phyloP scores from a whole-genome alignment of 2,797 vertebrate species.

The Tamandua tetradactyla region DNA sequence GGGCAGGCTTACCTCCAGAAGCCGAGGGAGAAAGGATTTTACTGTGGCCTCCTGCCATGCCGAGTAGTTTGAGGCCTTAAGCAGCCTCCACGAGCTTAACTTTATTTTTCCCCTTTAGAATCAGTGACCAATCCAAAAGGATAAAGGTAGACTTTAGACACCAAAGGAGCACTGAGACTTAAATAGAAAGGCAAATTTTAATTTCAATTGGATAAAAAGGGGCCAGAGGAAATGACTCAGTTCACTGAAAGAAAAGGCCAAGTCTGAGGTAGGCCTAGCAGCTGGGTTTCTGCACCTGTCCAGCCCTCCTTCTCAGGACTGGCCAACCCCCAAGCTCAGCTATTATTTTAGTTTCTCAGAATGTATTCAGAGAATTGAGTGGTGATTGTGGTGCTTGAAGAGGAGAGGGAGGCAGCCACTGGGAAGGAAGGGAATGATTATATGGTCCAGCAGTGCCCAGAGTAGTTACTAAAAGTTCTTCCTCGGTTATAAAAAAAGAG shows the following conservation, averaged over 20 bases:
- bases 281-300: conserved; percentile 75
- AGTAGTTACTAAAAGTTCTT: neutral
- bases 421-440: neutral
- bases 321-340: neutral
- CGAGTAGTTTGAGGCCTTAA: conserved; percentile 29
- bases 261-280: conserved; percentile 73
- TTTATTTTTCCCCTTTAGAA: conserved; percentile 74
- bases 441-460: neutral
- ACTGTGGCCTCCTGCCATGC: conserved; percentile 65
- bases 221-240: conserved; percentile 79
- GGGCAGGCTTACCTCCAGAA: conserved; percentile 60
- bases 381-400: neutral
- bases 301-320: conserved; percentile 46
- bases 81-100: conserved; percentile 70
- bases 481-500: neutral
- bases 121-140: conserved; percentile 67
- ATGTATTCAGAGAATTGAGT: neutral
- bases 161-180: conserved; percentile 64
- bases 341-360: conserved; percentile 54
- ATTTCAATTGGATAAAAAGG: conserved; percentile 77
- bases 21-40: conserved; percentile 67
- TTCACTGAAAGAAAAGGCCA: conserved; percentile 72
- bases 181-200: conserved; percentile 73
- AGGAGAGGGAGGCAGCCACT: neutral
- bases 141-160: conserved; percentile 75